Base-by-base conservation (phyloP, 1,140 invertebrate species). In the Drosophila tsacasi region DNA sequence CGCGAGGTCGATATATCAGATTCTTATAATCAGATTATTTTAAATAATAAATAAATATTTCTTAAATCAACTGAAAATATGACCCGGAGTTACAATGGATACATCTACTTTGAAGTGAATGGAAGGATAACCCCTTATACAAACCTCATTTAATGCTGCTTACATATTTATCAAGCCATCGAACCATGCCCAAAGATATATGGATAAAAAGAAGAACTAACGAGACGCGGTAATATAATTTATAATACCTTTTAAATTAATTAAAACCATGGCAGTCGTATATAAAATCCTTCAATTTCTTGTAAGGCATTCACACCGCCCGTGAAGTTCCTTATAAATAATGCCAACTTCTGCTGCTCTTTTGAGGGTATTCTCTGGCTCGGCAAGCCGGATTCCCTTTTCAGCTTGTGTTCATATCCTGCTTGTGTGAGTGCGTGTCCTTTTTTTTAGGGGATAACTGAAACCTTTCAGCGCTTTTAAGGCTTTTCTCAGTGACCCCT, bases 391-490 rank as follows among this genome's bases (percentile, higher is more conserved):
- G 54, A 42, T 73, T 73, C 67, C 68, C 67, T 44, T 73, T 73
- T 58, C 58, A 58, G 27, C 44, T 49, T 54, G 39, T 13, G 35
- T 65, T 60, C 40, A 55, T 40, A n/a, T 46, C 37, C 46, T 42
- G 42, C 35, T 69, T 25, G 49, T 77, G 50, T 59, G 39, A 57
- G 52, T 73, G 59, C 58, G 75, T 49, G 40, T 49, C 32, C 50
- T 82, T 46, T 57, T 55, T 58, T 55, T 42, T 79, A 68, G 39
- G 35, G 75, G 65, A 66, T 64, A 86, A 82, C 65, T 82, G 66
- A 89, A 83, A 77, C 67, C 77, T 81, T 84, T 83, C 73, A 81
- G 59, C 73, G 83, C 81, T 78, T 80, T 89, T 89, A 71, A 71
- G 68, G 80, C 72, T 77, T 71, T 79, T 66, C 64, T 42, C 50